Percentiles rank a stretch among this genome's conserved stretches.
Conservation (phyloP, 2,113 vertebrate species). For the Antennarius striatus region DNA sequence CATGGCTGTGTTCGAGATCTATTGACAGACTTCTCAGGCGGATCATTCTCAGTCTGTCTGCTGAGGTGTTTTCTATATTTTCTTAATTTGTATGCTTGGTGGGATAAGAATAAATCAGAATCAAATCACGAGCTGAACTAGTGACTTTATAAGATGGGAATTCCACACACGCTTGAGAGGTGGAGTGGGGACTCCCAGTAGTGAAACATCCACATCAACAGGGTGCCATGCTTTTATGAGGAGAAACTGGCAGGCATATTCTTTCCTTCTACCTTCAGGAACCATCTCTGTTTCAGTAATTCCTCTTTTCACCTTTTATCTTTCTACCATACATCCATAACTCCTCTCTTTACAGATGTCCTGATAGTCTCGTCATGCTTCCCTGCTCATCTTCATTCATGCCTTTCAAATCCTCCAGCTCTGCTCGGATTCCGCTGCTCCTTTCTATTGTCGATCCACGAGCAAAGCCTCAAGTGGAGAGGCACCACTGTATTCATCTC, state of each 20-base stretch:
- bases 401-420: not conserved
- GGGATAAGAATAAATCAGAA: not conserved
- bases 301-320: not conserved
- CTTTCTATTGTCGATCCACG: constrained; percentile 18
- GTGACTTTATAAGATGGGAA: constrained; percentile 3
- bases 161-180: constrained; percentile 5
- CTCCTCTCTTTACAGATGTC: not conserved
- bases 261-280: not conserved
- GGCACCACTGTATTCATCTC: not conserved
- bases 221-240: constrained; percentile 10
- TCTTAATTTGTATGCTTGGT: not conserved
- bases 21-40: too few species aligned
- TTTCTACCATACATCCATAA: too few species aligned
- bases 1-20: too few species aligned
- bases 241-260: constrained; percentile 18
- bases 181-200: constrained; percentile 13
- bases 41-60: not conserved
- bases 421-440: not conserved
- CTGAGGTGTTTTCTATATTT: not conserved
- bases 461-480: constrained; percentile 16
- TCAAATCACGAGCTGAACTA: constrained; percentile 2
- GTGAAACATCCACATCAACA: constrained; percentile 27
- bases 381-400: not conserved
- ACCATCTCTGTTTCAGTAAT: not conserved
- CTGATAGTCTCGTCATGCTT: not conserved